These are phyloP conservation scores for Jacana jacana DNA, from an alignment of 2,113 vertebrate species.

Conservation along the genomic window DNA sequence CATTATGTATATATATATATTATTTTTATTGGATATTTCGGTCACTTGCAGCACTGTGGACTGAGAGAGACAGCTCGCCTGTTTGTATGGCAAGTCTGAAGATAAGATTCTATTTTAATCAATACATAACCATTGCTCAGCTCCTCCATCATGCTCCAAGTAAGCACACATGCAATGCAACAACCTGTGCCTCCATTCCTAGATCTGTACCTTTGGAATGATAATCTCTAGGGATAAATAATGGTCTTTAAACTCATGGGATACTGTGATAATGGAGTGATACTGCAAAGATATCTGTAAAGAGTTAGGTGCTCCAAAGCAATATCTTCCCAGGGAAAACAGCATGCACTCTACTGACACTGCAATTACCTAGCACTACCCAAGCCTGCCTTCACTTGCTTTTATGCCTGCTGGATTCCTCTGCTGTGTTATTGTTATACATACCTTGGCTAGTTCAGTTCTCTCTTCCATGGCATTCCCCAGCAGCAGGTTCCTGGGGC, in stretches of 20 bases:
- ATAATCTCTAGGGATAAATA: background rate
- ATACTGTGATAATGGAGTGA: background rate
- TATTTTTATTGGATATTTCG: background rate
- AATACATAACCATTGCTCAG: background rate
- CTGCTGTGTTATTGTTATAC: background rate
- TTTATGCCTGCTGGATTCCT: background rate
- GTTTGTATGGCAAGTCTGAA: background rate
- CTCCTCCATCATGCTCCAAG: background rate
- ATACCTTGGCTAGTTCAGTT: background rate
- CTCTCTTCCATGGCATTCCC: background rate
- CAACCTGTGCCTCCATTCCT: rapidly evolving
- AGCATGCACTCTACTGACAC: background rate
- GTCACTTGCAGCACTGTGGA: background rate
- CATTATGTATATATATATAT: background rate
- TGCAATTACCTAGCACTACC: background rate
- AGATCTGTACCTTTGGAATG: background rate
- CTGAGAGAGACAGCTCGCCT: background rate
- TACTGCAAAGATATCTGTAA: background rate
- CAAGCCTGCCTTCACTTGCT: background rate
- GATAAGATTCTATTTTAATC: background rate
- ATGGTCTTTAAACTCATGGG: background rate
- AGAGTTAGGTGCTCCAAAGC: background rate
- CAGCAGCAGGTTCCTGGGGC: background rate
- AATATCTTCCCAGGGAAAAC: background rate
- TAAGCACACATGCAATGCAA: background rate